Percentiles rank a stretch among this genome's conserved stretches.
Conservation (phyloP, 2,888 invertebrate species). For the Iphiclides podalirius region DNA sequence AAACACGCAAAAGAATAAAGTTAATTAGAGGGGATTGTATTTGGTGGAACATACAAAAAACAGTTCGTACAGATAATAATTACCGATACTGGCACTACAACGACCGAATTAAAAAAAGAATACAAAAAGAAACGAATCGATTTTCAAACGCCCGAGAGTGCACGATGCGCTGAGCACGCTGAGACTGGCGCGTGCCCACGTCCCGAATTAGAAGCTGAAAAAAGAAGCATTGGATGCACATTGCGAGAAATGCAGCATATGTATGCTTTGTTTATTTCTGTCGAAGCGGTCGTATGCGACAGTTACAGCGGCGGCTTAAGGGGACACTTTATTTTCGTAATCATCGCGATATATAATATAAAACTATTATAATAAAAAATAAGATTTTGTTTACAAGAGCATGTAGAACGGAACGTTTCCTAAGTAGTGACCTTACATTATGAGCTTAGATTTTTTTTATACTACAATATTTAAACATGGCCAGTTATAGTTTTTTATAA, state of each 20-base stretch:
- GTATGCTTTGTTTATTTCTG: slow-evolving; percentile 58
- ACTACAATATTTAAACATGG: no score
- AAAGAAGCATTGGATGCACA: slow-evolving; percentile 64
- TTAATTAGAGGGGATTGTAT: slow-evolving; percentile 4
- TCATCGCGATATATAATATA: slow-evolving; percentile 4
- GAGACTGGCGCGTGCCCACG: slow-evolving; percentile 72
- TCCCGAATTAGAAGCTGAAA: slow-evolving; percentile 72
- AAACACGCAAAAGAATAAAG: slow-evolving; percentile 9
- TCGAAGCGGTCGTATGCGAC: slow-evolving; percentile 35
- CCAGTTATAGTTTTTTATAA: no score
- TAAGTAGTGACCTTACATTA: no score
- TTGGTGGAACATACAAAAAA: slow-evolving; percentile 8
- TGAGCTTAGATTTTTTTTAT: no score
- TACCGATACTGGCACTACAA: slow-evolving; percentile 41
- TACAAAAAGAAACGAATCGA: slow-evolving; percentile 33
- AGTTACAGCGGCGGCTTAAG: slow-evolving; percentile 33
- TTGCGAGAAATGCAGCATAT: slow-evolving; percentile 69
- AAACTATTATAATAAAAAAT: no score
- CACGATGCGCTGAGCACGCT: slow-evolving; percentile 57
- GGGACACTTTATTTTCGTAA: slow-evolving; percentile 20
- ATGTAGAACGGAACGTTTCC: no score
- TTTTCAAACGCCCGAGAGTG: slow-evolving; percentile 47
- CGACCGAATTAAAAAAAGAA: slow-evolving; percentile 29
- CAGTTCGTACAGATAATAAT: slow-evolving; percentile 39
- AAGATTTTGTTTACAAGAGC: no score